These are phyloP conservation scores for Cabera pusaria DNA, from an alignment of 2,888 invertebrate species.

Conservation along the genomic window DNA sequence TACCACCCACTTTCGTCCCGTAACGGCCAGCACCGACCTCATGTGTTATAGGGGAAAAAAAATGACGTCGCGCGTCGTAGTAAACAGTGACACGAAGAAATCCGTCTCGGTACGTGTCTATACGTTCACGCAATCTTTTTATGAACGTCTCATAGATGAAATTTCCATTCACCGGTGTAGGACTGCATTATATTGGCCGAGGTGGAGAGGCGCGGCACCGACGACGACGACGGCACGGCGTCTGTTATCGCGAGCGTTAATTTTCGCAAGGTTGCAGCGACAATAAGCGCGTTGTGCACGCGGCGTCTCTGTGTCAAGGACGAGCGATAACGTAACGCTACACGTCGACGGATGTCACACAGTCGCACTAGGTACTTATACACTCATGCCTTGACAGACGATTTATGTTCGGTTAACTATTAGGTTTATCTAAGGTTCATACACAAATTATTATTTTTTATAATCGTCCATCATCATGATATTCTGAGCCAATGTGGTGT, in stretches of 20 bases:
- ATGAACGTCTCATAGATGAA: conserved; percentile 39
- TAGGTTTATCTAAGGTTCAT: no score
- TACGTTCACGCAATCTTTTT: no score
- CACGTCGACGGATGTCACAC: conserved; percentile 54
- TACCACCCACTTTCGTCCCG: conserved; percentile 77
- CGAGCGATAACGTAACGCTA: conserved; percentile 69
- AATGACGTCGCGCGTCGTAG: conserved; percentile 5
- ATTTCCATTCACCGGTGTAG: conserved; percentile 42
- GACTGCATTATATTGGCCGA: conserved; percentile 32
- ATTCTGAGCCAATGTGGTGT: no score
- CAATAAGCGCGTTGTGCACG: conserved; percentile 77
- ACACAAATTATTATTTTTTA: no score
- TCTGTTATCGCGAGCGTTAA: conserved; percentile 66
- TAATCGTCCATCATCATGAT: no score
- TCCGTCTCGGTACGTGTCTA: no score
- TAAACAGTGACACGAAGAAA: conserved; percentile 3
- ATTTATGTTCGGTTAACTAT: no score
- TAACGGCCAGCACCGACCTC: conserved; percentile 48
- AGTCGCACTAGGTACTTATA: conserved; percentile 40
- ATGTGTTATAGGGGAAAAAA: conserved; percentile 33
- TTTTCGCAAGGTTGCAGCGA: conserved; percentile 79
- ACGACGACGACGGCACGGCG: conserved; percentile 46
- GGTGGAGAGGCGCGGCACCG: conserved; percentile 38
- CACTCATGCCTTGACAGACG: conserved; percentile 20
- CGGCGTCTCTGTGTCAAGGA: conserved; percentile 81